Evolutionary conservation across 2,113 vertebrate genomes (phyloP).

Genomic region (Hippocampus barbouri): DNA sequence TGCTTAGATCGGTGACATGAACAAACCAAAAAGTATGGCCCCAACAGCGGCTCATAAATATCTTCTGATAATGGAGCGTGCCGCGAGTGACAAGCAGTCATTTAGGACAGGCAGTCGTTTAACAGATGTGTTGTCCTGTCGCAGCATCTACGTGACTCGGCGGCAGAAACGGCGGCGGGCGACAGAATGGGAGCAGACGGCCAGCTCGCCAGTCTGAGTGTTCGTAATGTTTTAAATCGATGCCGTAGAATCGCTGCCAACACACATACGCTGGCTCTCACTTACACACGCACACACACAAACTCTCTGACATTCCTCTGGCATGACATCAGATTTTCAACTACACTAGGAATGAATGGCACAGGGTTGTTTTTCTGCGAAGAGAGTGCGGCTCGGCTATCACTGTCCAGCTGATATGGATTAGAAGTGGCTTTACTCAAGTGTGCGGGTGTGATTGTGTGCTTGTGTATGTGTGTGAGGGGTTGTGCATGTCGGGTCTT

Average conservation of each 20-base stretch:
- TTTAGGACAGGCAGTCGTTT: slow-evolving; percentile 14
- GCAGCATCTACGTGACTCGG: slow-evolving; percentile 10
- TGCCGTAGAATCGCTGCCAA: slow-evolving; percentile 15
- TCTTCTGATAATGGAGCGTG: slow-evolving; percentile 13
- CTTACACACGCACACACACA: not conserved
- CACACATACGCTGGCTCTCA: not conserved
- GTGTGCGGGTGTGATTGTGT: slow-evolving; percentile 1
- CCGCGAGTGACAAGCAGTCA: slow-evolving; percentile 12
- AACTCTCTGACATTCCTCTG: slow-evolving; percentile 41
- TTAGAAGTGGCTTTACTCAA: slow-evolving; percentile 38
- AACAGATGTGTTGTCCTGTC: slow-evolving; percentile 15
- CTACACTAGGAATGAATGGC: slow-evolving; percentile 46
- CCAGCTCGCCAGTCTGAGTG: slow-evolving; percentile 5
- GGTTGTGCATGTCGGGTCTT: not conserved
- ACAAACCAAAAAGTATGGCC: not conserved
- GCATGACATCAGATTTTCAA: slow-evolving; percentile 49
- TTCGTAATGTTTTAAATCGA: slow-evolving; percentile 27
- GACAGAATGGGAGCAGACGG: slow-evolving; percentile 8
- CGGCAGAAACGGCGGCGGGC: not conserved
- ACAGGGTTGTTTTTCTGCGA: slow-evolving; percentile 45
- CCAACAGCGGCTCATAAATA: slow-evolving; percentile 3
- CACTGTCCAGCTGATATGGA: slow-evolving; percentile 50
- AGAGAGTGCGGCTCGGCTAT: slow-evolving; percentile 53
- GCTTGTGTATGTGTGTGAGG: slow-evolving; percentile 22
- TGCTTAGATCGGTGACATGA: slow-evolving; percentile 8